Evolutionary conservation across 2,113 vertebrate species (phyloP).

Genomic region (Alligator mississippiensis): DNA sequence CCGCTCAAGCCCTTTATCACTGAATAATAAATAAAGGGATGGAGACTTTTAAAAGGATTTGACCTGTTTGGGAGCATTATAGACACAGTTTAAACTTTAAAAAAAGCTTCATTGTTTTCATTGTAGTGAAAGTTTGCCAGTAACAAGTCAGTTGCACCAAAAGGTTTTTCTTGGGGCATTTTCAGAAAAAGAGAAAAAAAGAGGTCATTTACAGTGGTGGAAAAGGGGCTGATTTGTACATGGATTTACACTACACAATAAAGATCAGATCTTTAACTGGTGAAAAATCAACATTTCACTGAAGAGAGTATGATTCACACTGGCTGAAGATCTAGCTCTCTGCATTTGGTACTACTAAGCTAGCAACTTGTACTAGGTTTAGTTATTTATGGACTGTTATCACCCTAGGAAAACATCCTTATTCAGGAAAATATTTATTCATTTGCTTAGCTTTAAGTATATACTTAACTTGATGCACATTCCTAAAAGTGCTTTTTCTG

Average conservation of each 20-base stretch:
- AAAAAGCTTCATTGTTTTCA: conserved; percentile 57
- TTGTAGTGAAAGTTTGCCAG: conserved; percentile 22
- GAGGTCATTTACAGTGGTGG: neutral
- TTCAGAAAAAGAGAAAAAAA: conserved; percentile 12
- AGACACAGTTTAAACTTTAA: neutral
- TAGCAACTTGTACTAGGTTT: accelerated
- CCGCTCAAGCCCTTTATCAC: neutral
- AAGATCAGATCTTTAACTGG: neutral
- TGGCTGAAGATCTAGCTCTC: accelerated
- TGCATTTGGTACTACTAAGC: accelerated
- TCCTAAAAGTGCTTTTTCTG: neutral
- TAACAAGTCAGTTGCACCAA: conserved; percentile 2
- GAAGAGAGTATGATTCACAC: accelerated
- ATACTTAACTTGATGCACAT: neutral
- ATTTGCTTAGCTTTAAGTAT: accelerated
- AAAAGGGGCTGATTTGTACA: neutral
- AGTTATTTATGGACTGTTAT: accelerated
- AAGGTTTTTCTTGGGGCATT: conserved; percentile 54
- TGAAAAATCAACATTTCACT: accelerated
- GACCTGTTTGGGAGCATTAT: neutral
- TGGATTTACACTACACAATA: accelerated
- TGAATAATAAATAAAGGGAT: conserved; percentile 14
- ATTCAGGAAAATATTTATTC: accelerated
- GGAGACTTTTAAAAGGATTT: neutral
- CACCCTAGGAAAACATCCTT: neutral